Evolutionary conservation across 2,888 invertebrate species (phyloP).

Genomic region (Fissipunctia ypsillon): DNA sequence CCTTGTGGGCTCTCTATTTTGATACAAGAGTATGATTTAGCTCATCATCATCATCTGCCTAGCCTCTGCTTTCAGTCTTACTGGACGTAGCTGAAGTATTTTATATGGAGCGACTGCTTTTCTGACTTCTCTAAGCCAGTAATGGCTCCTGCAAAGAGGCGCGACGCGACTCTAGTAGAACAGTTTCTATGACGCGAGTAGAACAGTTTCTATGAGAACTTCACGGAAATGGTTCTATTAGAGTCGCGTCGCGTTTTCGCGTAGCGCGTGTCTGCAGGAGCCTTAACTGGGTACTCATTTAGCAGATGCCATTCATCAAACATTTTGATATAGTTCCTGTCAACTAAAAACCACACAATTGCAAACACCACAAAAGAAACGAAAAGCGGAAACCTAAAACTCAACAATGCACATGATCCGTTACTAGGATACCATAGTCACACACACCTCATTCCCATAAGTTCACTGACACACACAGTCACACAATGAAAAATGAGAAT

Average conservation of each 20-base stretch:
- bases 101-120: not conserved
- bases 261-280: too few species aligned
- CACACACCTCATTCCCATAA: conserved; percentile 52
- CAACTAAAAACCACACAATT: conserved; percentile 30
- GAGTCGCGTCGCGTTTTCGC: too few species aligned
- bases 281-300: not conserved
- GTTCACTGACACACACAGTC: conserved; percentile 54
- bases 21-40: not conserved
- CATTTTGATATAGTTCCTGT: not conserved
- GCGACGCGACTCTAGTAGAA: too few species aligned
- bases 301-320: not conserved
- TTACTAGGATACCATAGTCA: conserved; percentile 52
- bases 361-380: conserved; percentile 25
- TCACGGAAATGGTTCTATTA: too few species aligned
- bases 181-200: too few species aligned
- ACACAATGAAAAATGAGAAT: conserved; percentile 45
- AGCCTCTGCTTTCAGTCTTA: too few species aligned
- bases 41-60: too few species aligned
- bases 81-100: not conserved
- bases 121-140: not conserved
- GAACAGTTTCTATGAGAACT: too few species aligned
- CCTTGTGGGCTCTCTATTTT: not conserved
- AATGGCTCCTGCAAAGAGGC: too few species aligned
- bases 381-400: conserved; percentile 43
- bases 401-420: conserved; percentile 47